These are phyloP conservation scores for Drosophila triauraria DNA, from an alignment of 1,140 invertebrate species.

Conservation along the genomic window DNA sequence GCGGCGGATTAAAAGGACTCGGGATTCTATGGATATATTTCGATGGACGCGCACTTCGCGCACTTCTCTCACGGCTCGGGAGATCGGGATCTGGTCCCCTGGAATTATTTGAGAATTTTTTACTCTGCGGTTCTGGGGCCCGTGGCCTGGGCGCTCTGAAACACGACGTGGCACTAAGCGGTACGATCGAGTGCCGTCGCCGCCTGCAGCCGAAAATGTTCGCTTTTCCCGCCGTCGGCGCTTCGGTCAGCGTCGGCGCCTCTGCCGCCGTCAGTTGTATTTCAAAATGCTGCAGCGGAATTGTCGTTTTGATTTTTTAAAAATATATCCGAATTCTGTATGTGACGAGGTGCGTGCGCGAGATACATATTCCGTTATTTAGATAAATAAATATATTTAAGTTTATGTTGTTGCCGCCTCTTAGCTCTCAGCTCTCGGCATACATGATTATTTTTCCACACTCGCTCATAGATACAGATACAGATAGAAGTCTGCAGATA, in stretches of 20 bases:
- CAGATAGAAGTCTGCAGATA: conserved; percentile 12
- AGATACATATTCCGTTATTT: conserved; percentile 46
- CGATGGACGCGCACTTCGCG: conserved; percentile 34
- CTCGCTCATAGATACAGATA: neutral
- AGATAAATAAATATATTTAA: conserved; percentile 52
- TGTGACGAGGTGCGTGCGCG: conserved; percentile 39
- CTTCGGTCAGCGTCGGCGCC: conserved; percentile 6
- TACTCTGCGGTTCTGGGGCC: conserved; percentile 34
- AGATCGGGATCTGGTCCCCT: conserved; percentile 15
- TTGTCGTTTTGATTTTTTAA: conserved; percentile 82
- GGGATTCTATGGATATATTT: neutral
- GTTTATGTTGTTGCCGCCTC: conserved; percentile 14
- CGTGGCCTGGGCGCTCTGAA: conserved; percentile 73
- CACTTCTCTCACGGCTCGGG: conserved; percentile 39
- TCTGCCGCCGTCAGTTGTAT: conserved; percentile 65
- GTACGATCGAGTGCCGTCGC: conserved; percentile 32
- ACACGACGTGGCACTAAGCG: conserved; percentile 78
- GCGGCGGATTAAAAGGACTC: neutral
- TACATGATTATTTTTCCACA: conserved; percentile 35
- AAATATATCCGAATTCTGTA: conserved; percentile 65
- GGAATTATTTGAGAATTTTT: neutral
- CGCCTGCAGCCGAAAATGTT: conserved; percentile 56
- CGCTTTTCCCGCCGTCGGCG: conserved; percentile 19
- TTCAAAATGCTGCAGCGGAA: conserved; percentile 74
- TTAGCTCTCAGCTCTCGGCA: conserved; percentile 2